Evolutionary conservation across 2,797 vertebrate species (phyloP), one percentile per base, ranked within the genome.

Genomic region (Diceros bicornis): DNA sequence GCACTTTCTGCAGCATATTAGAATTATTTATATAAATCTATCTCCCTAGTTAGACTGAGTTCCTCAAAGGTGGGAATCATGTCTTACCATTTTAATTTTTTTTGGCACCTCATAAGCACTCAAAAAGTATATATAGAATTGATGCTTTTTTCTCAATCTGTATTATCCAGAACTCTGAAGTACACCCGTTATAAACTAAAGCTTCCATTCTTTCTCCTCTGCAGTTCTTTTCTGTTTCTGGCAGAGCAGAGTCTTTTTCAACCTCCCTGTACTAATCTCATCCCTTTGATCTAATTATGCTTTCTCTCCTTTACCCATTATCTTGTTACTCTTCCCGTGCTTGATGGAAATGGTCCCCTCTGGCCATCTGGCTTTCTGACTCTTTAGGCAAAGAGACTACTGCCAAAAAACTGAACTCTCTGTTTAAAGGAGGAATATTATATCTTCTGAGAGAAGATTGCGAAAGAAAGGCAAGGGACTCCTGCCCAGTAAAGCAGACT

Each of bases 41-140:
- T 85, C 8, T 75, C 20, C 44, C 44, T 88, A 17, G 41, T 89
- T 91, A 89, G 57, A 86, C 9, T 81, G 88, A 72, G 29, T 83
- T 97, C 34, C 75, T 84, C 50, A 91, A 37, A 85, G 50, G 17
- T 75, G 17, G 27, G 27, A 3, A 77, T 90, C 23, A 57, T 78
- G 2, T 86, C 52, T 87, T 97, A 79, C 21, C 44, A 68, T 75
- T 96, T 96, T 72, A 17, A 55, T 84, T 79, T 96, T 78, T 96
- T n/a, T 71, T 90, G 14, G 9, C 13, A 78, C 11, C 13, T 89
- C 75, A 47, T 55, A 94, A 90, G 8, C 25, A 72, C 27, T 82
- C 25, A 89, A 44, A 61, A 72, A 94, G 14, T 78, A 25, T 94
- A 6, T 66, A n/a, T 41, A 89, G n/a, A 89, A 44, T 86, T 69